A percentile compares a stretch with the other conserved stretches of the same genome.
Conservation (phyloP, 2,888 invertebrate genomes). For the Pantelozetes paolii region DNA sequence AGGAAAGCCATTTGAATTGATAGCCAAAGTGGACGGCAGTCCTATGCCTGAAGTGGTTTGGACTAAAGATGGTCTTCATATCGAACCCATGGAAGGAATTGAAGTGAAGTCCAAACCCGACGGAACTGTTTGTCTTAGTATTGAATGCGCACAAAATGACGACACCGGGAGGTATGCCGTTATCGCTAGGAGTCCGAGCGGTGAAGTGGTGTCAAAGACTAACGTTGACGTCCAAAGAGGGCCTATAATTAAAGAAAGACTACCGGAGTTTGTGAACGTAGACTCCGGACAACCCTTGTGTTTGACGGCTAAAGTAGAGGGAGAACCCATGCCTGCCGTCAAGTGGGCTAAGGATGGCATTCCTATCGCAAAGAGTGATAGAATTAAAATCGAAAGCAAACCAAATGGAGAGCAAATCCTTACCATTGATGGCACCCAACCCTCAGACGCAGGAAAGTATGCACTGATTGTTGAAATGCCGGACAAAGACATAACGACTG, state of each 20-base stretch:
- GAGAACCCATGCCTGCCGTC: constrained; percentile 68
- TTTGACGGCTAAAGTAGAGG: constrained; percentile 60
- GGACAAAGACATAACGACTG: constrained; percentile 43
- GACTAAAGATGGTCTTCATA: constrained; percentile 53
- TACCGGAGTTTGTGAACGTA: constrained; percentile 31
- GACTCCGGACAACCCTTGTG: constrained; percentile 53
- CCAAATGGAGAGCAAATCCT: constrained; percentile 48
- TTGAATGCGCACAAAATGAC: constrained; percentile 57
- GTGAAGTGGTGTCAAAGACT: constrained; percentile 47
- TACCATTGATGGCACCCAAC: constrained; percentile 57
- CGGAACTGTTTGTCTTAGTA: constrained; percentile 65
- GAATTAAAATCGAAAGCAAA: constrained; percentile 33
- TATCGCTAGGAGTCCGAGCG: constrained; percentile 24
- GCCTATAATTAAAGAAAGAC: constrained; percentile 62
- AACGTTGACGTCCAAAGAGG: constrained; percentile 42
- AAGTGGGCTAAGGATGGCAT: constrained; percentile 62
- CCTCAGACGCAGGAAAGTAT: constrained; percentile 53
- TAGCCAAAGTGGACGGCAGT: constrained; percentile 72
- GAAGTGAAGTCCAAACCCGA: constrained; percentile 64
- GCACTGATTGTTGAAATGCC: constrained; percentile 57
- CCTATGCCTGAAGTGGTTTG: constrained; percentile 79
- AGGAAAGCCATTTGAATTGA: constrained; percentile 49
- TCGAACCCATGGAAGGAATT: constrained; percentile 52
- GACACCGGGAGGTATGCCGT: constrained; percentile 83
- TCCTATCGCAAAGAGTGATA: neutral